Conservation (phyloP, 2,888 invertebrate genomes). For the Gryllus longicercus region DNA sequence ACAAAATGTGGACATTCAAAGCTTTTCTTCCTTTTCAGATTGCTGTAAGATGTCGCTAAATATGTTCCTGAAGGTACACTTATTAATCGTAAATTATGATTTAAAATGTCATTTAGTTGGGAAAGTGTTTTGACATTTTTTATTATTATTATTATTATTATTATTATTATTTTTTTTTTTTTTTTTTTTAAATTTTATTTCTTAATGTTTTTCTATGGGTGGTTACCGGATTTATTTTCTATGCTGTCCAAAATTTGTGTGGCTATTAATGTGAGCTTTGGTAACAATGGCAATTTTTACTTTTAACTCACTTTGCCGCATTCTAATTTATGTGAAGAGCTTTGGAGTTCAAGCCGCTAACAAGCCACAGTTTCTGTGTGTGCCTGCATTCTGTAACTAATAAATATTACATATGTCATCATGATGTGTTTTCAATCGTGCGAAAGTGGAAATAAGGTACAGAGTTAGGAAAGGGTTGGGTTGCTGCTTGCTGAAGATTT, state of each 20-base stretch:
- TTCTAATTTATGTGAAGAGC: background rate
- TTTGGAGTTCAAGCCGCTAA: constrained; percentile 34
- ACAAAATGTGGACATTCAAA: constrained; percentile 23
- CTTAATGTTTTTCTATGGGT: too few relatives aligned
- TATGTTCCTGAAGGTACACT: background rate
- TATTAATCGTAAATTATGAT: background rate
- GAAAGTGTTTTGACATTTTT: background rate
- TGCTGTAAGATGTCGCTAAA: constrained; percentile 19
- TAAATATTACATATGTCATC: constrained; percentile 4
- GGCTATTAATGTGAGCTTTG: background rate
- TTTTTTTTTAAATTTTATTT: background rate
- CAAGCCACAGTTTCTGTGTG: constrained; percentile 40
- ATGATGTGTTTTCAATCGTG: constrained; percentile 7
- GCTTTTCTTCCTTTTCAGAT: constrained; percentile 19
- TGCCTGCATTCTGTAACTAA: constrained; percentile 28
- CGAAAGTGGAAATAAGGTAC: background rate
- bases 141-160: background rate
- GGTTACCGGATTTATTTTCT: background rate
- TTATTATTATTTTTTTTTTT: too few relatives aligned
- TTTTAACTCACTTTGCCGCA: background rate
- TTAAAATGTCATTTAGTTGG: background rate
- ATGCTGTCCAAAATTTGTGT: constrained; percentile 3
- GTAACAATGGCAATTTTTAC: background rate
- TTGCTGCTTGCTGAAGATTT: constrained; percentile 11
- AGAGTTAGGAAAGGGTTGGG: constrained; percentile 4